Evolutionary conservation across 1,140 invertebrate genomes (phyloP), one percentile per base, ranked within the genome.

Genomic region (Tetramorium simillimum): DNA sequence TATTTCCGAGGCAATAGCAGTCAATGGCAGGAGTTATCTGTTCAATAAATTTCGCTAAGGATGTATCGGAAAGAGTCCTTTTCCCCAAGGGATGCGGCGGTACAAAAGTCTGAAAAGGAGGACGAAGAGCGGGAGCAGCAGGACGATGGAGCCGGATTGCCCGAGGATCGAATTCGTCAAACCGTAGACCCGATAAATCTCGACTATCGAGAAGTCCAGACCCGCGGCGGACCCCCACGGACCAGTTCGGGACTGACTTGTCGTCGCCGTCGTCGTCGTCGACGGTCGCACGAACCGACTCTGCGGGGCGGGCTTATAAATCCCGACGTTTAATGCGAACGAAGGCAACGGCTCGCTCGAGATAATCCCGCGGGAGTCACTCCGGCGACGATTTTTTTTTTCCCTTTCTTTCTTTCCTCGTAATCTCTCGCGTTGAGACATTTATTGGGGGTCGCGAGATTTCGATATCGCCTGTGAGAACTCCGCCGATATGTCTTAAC

Each of bases 121-220:
- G 51, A 80, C 4, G 75, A 69, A 14, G 24, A 28, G 37, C 51
- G 18, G 18, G 33, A 16, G 72, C 76, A 73, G 73, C 40, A 51
- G 58, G 51, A 46, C 28, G 70, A 33, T 33, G 33, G 33, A 67
- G 58, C 46, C 77, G 80, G 53, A 80, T 81, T 53, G 82, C 40
- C 46, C 24, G 37, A 60, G 51, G 40, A 75, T 69, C 73, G 82
- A 78, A 76, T 76, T 85, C 82, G 82, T 85, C 72, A 78, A 85
- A 75, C 53, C 86, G 63, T 88, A 86, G 88, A 88, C 60, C 73
- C 89, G 87, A 90, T 90, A 85, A 89, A 90, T 90, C 89, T 89
- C 65, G 80, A 78, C 82, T 78, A 78, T 63, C 80, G 73, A 67
- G 12, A 18, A 53, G 65, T 62, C 49, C 56, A 77, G 53, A 78